Conservation (phyloP, 2,113 vertebrate genomes). For the Heteronetta atricapilla region DNA sequence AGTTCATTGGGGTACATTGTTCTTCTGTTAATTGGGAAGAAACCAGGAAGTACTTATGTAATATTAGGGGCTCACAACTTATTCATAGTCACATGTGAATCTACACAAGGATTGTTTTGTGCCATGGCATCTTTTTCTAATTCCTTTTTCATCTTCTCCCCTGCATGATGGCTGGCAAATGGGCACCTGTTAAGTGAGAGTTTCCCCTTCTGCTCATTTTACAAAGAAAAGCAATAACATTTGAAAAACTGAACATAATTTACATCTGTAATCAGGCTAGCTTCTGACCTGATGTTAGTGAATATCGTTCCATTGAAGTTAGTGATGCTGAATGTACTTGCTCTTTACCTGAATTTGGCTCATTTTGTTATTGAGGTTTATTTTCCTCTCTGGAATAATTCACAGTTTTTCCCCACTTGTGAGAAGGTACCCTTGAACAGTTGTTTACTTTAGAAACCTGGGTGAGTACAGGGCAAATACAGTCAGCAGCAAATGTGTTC, state of each 20-base stretch:
- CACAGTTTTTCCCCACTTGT: background rate
- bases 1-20: background rate
- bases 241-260: background rate
- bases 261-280: background rate
- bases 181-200: background rate
- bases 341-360: background rate
- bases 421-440: background rate
- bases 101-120: background rate
- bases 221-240: background rate
- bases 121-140: background rate
- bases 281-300: background rate
- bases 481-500: constrained; percentile 53
- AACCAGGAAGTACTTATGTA: background rate
- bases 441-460: background rate
- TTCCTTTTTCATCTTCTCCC: background rate
- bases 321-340: background rate
- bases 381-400: background rate
- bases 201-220: background rate
- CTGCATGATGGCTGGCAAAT: background rate
- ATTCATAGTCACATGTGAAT: background rate
- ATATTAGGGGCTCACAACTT: background rate
- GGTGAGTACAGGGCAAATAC: constrained; percentile 12
- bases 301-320: background rate
- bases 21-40: background rate
- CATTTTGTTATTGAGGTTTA: background rate